Conservation (phyloP, 1,140 invertebrate species). For the Panagrolaimus sp. region DNA sequence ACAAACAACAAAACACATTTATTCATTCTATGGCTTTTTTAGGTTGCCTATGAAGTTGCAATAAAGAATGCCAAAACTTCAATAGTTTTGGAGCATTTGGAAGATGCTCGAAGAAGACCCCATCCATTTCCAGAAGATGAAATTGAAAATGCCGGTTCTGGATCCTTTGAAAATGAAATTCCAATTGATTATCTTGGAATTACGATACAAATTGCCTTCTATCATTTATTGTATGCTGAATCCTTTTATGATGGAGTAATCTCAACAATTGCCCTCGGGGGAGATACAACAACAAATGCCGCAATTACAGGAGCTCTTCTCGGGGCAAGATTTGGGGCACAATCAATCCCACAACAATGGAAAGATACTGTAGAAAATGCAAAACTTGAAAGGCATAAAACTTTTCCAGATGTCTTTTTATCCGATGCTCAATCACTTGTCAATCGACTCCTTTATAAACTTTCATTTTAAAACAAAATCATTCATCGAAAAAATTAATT, state of each 20-base stretch:
- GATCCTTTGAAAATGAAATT: slow-evolving; percentile 15
- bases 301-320: slow-evolving; percentile 27
- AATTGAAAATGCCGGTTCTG: not conserved
- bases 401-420: slow-evolving; percentile 27
- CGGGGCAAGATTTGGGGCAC: slow-evolving; percentile 25
- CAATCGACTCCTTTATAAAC: slow-evolving; percentile 28
- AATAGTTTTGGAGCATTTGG: slow-evolving; percentile 21
- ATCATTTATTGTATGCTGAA: slow-evolving; percentile 22
- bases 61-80: slow-evolving; percentile 16
- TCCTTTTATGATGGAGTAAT: slow-evolving; percentile 27
- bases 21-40: not conserved
- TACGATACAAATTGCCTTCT: slow-evolving; percentile 29
- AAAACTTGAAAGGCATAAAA: slow-evolving; percentile 23
- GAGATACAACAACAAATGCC: slow-evolving; percentile 31
- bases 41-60: slow-evolving; percentile 25
- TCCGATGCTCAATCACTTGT: slow-evolving; percentile 24
- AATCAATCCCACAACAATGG: slow-evolving; percentile 24
- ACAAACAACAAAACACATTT: no score
- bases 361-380: slow-evolving; percentile 22
- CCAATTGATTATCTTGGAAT: slow-evolving; percentile 33
- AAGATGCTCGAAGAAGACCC: slow-evolving; percentile 9
- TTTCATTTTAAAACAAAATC: slow-evolving; percentile 17
- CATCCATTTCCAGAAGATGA: slow-evolving; percentile 25
- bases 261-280: slow-evolving; percentile 19
- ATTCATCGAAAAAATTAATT: not conserved